Base-by-base conservation (phyloP, 2,113 vertebrate species). In the Myiozetetes cayanensis region DNA sequence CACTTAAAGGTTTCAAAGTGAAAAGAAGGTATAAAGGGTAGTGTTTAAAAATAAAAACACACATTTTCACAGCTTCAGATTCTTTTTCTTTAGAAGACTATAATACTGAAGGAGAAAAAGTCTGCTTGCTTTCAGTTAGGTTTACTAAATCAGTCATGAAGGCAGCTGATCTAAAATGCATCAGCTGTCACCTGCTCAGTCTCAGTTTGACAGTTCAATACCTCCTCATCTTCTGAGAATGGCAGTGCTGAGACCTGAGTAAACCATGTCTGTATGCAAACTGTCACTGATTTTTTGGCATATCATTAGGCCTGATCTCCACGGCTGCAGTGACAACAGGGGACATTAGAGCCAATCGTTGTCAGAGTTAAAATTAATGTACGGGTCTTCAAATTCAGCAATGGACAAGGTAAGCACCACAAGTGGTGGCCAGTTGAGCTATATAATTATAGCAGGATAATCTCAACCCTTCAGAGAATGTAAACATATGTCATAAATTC, bases 151-250 rank as follows among this genome's bases (percentile, higher is more conserved):
- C 94, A 79, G 88, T 96, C 96, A 75, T 92, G 95, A 95, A 92
- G 93, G 92, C 75, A 91, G 90, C 94, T 96, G 93, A 97, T 97
- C 89, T 96, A 93, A 97, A 96, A 97, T 95, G 90, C 91, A 94
- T 97, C 97, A 89, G 92, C 96, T 97, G 97, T 97, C 97, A 96
- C 94, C 94, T 88, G 92, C 71, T 94, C 89, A 84, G 94, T 90
- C 94, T 75, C 90, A 37, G 49, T 77, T 85, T 97, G 98, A 97
- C 97, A 97, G 96, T 97, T 97, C 97, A 97, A 94, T 96, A 97
- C 93, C 85, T 94, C 74, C 96, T 95, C 96, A 94, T 97, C 97
- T 97, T 96, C 96, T 93, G 77, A 95, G 96, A 96, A 95, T 96
- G 95, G 96, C 98, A 96, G 81, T 80, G 89, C 92, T 88, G 92